These are phyloP conservation scores for Ochropleura leucogaster DNA, from an alignment of 2,888 invertebrate genomes.

Conservation along the genomic window DNA sequence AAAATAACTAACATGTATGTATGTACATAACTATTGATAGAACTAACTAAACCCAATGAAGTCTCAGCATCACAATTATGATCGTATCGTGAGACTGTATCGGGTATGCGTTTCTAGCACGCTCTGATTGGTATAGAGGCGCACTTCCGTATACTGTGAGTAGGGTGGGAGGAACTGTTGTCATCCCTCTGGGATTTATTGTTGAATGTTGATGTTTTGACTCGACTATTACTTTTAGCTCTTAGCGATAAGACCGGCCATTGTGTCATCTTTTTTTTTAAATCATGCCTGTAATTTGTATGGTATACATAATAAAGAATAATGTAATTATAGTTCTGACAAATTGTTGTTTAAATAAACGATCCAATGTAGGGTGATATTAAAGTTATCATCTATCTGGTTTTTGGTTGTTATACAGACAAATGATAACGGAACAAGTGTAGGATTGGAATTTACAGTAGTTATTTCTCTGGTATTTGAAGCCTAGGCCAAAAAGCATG, in stretches of 20 bases:
- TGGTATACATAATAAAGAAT: no score
- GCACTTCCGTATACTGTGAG: constrained; percentile 69
- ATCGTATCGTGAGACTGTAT: constrained; percentile 54
- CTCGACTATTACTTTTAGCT: no score
- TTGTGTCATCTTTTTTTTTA: no score
- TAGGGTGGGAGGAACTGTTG: constrained; percentile 34
- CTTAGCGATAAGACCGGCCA: no score
- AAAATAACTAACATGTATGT: neutral
- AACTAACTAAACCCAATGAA: constrained; percentile 38
- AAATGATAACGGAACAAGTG: neutral
- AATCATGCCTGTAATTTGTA: no score
- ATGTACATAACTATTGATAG: neutral
- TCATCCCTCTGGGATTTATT: constrained; percentile 29
- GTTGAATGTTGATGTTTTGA: neutral
- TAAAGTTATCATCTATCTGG: neutral
- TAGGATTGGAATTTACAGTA: no score
- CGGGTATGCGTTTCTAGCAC: constrained; percentile 78
- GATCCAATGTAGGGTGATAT: neutral
- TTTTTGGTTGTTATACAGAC: neutral
- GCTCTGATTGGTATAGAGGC: constrained; percentile 75
- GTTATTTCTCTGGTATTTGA: neutral
- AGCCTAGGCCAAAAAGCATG: no score
- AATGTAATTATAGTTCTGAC: no score
- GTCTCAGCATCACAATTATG: constrained; percentile 51
- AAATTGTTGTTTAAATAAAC: neutral